These are phyloP conservation scores for Chiridota heheva DNA, from an alignment of 35 echinoderm and acorn worm genomes.

Conservation along the genomic window DNA sequence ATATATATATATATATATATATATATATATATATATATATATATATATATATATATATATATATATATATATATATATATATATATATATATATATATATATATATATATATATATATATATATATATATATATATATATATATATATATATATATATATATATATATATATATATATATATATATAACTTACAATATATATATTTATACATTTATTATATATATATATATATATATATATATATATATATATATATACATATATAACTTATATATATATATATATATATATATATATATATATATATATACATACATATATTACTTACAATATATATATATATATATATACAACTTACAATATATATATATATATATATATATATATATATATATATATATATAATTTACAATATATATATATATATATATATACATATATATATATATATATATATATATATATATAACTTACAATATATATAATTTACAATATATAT, in stretches of 20 bases:
- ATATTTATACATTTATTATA: too few species aligned
- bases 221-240: not conserved
- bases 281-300: conserved; percentile 1
- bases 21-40: not conserved
- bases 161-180: too few species aligned
- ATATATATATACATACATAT: conserved; percentile 4
- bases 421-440: conserved; percentile 8
- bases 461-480: too few species aligned
- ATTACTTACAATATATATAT: too few species aligned
- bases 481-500: too few species aligned
- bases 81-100: not conserved
- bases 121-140: not conserved
- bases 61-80: too few species aligned
- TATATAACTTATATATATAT: too few species aligned
- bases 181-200: too few species aligned
- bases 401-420: too few species aligned
- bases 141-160: not conserved
- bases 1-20: not conserved
- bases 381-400: conserved; percentile 4
- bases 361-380: not conserved
- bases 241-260: not conserved
- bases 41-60: conserved; percentile 9
- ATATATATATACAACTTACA: too few species aligned
- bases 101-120: conserved; percentile 2
- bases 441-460: conserved; percentile 2